These are phyloP conservation scores for Lasioglossum villosulum DNA, from an alignment of 2,888 invertebrate genomes.

Conservation along the genomic window DNA sequence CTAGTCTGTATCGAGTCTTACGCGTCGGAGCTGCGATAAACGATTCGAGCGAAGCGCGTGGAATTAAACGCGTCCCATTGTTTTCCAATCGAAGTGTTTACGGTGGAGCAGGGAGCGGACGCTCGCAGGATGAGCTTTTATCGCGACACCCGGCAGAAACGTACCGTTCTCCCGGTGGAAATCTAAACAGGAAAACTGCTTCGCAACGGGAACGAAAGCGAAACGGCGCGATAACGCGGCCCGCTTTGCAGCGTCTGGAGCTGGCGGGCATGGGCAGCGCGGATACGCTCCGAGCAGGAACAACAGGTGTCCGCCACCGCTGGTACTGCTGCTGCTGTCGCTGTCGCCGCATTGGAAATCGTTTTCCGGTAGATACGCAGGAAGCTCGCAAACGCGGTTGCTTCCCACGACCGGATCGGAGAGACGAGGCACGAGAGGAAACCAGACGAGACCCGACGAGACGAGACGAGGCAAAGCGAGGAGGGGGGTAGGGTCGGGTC, in stretches of 20 bases:
- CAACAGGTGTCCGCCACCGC: conserved; percentile 44
- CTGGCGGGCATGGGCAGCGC: background rate
- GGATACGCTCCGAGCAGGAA: conserved; percentile 3
- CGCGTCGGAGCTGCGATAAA: background rate
- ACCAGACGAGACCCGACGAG: background rate
- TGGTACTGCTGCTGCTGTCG: background rate
- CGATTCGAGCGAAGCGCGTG: background rate
- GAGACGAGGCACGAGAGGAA: background rate
- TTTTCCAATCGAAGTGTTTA: background rate
- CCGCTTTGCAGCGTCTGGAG: background rate
- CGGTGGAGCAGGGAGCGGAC: background rate
- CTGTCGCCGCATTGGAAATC: conserved; percentile 10
- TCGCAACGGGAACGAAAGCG: background rate
- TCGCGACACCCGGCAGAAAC: background rate
- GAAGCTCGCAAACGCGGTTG: conserved; percentile 12
- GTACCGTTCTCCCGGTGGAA: background rate
- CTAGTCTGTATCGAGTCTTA: no score
- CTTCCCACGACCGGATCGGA: conserved; percentile 12
- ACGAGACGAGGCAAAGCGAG: background rate
- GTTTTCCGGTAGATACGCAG: background rate
- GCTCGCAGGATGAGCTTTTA: background rate
- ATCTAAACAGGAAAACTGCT: background rate
- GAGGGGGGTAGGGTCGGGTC: background rate
- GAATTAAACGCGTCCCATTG: background rate
- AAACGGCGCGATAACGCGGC: conserved; percentile 4